Conservation (phyloP, 2,888 invertebrate species). For the Rhingia rostrata region DNA sequence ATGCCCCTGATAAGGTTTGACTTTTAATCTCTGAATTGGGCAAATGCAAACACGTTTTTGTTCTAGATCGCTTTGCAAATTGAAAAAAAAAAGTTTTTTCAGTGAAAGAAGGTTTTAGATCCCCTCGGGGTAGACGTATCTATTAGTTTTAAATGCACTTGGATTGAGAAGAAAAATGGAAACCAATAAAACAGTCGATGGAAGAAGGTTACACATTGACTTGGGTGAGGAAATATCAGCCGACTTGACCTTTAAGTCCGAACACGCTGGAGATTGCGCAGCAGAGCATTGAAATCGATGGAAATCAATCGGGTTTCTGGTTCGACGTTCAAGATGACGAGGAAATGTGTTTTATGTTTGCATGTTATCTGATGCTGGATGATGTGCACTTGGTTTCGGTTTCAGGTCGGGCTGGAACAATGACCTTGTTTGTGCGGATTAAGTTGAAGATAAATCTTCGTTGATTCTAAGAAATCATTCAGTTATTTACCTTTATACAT, state of each 20-base stretch:
- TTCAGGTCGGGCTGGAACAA: constrained; percentile 14
- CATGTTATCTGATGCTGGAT: constrained; percentile 5
- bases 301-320: background rate
- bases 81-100: background rate
- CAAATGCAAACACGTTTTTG: constrained; percentile 48
- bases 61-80: constrained; percentile 30
- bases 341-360: constrained; percentile 25
- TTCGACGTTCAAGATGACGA: constrained; percentile 4
- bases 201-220: background rate
- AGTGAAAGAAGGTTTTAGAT: constrained; percentile 21
- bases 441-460: background rate
- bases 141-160: background rate
- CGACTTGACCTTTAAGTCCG: constrained; percentile 26
- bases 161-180: constrained; percentile 6
- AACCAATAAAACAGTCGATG: background rate
- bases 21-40: constrained; percentile 24
- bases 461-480: too few relatives aligned
- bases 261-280: background rate
- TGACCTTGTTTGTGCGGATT: constrained; percentile 7
- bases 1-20: constrained; percentile 42
- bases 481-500: too few relatives aligned
- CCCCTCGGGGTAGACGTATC: background rate
- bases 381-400: constrained; percentile 24
- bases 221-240: background rate
- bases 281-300: constrained; percentile 5